phyloP scores from a whole-genome alignment of 2,888 invertebrate genomes.

The Saturnia pavonia region DNA sequence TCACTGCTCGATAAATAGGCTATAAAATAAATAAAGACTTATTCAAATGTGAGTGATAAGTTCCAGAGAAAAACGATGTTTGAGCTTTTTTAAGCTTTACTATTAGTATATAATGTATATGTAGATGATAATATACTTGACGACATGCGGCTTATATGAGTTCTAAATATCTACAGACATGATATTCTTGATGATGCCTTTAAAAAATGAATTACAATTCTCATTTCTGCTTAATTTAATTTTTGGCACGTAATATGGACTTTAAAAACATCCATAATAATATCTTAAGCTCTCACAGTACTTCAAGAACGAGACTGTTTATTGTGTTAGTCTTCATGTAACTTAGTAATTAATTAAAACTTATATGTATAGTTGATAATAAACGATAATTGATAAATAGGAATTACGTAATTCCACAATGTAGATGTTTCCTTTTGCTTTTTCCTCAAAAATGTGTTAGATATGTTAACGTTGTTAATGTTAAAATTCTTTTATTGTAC shows the following conservation, averaged over 20 bases:
- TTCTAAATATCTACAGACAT: no score
- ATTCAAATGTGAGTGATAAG: no score
- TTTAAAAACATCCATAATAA: neutral
- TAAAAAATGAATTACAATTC: no score
- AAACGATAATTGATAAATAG: constrained; percentile 3
- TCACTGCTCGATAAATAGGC: no score
- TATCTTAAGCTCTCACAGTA: neutral
- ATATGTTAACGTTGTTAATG: neutral
- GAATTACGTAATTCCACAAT: neutral
- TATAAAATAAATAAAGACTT: no score
- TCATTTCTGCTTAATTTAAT: neutral
- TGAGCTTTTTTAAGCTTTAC: no score
- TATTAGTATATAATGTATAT: no score
- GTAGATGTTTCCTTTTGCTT: neutral
- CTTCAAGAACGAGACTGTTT: neutral
- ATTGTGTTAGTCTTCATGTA: neutral
- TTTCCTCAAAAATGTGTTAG: neutral
- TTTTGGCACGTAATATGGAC: neutral
- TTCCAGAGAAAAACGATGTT: no score
- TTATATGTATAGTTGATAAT: neutral
- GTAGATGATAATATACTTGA: no score
- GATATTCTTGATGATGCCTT: no score
- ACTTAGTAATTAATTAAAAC: neutral
- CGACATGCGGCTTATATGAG: no score
- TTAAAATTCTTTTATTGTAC: neutral